phyloP scores from a whole-genome alignment of 2,113 vertebrate genomes.

The Oenanthe melanoleuca region DNA sequence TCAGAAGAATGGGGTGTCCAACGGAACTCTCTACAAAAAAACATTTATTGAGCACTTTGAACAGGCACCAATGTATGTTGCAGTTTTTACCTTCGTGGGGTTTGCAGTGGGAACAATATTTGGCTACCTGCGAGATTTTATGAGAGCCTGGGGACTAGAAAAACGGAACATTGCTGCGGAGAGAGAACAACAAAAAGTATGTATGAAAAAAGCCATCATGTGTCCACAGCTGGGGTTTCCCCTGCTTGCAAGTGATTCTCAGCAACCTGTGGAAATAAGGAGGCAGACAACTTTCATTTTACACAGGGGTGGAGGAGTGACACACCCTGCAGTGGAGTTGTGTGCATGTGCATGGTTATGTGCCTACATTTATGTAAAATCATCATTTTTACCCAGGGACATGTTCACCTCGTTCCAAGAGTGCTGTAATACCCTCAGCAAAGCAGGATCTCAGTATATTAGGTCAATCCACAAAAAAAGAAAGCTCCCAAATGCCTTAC shows the following conservation, averaged over 20 bases:
- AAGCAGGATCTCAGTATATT: neutral
- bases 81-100: conserved; percentile 89
- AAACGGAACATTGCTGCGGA: conserved; percentile 85
- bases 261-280: neutral
- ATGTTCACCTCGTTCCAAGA: neutral
- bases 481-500: neutral
- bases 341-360: neutral
- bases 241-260: neutral
- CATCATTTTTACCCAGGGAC: neutral
- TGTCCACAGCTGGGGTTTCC: neutral
- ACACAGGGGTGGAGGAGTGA: neutral
- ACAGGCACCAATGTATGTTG: conserved; percentile 88
- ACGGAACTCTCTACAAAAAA: conserved; percentile 64
- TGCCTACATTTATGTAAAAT: neutral
- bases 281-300: neutral
- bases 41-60: conserved; percentile 81
- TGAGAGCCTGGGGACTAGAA: conserved; percentile 88
- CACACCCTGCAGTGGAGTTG: neutral
- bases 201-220: neutral
- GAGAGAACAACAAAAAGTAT: conserved; percentile 90
- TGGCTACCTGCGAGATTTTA: conserved; percentile 92
- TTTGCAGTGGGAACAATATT: conserved; percentile 90
- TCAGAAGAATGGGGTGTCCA: conserved; percentile 80
- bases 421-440: neutral
- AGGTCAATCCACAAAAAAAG: neutral